A percentile compares a stretch with the other conserved stretches of the same genome.
These are phyloP conservation scores for Drosophila pruinosa DNA, from an alignment of 1,140 invertebrate species.

Conservation along the genomic window DNA sequence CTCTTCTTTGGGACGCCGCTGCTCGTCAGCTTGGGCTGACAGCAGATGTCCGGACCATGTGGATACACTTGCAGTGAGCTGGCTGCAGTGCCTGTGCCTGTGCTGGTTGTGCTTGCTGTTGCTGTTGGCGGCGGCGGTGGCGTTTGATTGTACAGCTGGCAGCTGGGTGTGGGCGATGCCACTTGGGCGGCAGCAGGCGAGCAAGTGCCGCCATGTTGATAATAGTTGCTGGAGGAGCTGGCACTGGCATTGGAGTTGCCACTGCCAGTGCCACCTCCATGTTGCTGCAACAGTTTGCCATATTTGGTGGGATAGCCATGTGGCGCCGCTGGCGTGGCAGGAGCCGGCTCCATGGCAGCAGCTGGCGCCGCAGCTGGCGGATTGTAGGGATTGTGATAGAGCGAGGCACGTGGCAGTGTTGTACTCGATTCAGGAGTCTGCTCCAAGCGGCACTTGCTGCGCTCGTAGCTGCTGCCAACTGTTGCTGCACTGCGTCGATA, in stretches of 20 bases:
- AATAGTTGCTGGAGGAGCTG: conserved; percentile 14
- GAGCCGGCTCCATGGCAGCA: conserved; percentile 15
- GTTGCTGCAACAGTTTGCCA: conserved; percentile 57
- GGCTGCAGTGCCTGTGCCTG: not conserved
- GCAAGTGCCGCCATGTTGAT: conserved; percentile 63
- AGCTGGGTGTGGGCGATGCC: conserved; percentile 66
- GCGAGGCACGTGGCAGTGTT: conserved; percentile 49
- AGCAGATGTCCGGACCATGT: conserved; percentile 68
- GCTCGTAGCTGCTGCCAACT: not conserved
- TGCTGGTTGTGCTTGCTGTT: not conserved
- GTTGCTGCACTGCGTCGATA: conserved; percentile 8
- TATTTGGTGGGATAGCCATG: conserved; percentile 71
- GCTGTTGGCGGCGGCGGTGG: conserved; percentile 9
- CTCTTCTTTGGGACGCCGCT: conserved; percentile 29
- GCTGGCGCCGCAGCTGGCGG: not conserved
- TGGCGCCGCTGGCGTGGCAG: conserved; percentile 42
- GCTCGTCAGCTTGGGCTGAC: conserved; percentile 27
- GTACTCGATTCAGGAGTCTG: conserved; percentile 49
- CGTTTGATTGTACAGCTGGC: conserved; percentile 30
- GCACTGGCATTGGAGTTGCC: conserved; percentile 13
- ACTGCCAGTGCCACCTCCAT: conserved; percentile 13
- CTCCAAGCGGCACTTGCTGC: conserved; percentile 14
- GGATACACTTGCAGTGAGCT: conserved; percentile 60
- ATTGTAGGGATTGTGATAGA: conserved; percentile 75
- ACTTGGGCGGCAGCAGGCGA: conserved; percentile 67